These are phyloP conservation scores for Aplysina aerophoba DNA, from an alignment of 37 sponge, comb jelly and placozoan species.

Conservation along the genomic window DNA sequence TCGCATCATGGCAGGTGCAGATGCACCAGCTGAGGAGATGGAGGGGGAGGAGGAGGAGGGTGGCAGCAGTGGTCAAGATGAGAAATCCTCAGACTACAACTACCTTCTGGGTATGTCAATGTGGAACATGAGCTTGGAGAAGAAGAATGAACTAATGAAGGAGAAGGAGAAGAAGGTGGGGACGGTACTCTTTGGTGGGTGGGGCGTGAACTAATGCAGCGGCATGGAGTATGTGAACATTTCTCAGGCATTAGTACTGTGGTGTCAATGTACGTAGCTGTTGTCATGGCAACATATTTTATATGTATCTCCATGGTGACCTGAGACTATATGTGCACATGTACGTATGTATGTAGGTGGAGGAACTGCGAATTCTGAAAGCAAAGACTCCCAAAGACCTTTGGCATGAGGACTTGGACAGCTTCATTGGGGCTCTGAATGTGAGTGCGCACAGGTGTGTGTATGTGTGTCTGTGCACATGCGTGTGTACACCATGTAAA, in stretches of 20 bases:
- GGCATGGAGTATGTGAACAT: neutral
- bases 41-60: constrained; percentile 48
- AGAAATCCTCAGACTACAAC: constrained; percentile 71
- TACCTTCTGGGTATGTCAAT: constrained; percentile 91
- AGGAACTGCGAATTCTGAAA: constrained; percentile 65
- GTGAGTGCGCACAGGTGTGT: constrained; percentile 37
- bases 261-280: constrained; percentile 7
- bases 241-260: too few species aligned
- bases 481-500: neutral
- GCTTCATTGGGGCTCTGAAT: constrained; percentile 72
- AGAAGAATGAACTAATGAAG: constrained; percentile 85
- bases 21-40: constrained; percentile 10
- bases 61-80: constrained; percentile 34
- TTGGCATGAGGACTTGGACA: constrained; percentile 87
- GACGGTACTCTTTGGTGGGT: neutral
- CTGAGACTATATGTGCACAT: too few species aligned
- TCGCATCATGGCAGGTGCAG: constrained; percentile 16
- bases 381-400: constrained; percentile 73
- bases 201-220: neutral
- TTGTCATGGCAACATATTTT: neutral
- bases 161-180: constrained; percentile 84
- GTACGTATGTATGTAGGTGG: constrained; percentile 35
- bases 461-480: constrained; percentile 18
- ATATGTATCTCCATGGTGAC: neutral
- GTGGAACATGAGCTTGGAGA: constrained; percentile 87